A percentile compares a stretch with the other conserved stretches of the same genome.
phyloP scores from a whole-genome alignment of 2,888 invertebrate genomes.

The Dione juno region DNA sequence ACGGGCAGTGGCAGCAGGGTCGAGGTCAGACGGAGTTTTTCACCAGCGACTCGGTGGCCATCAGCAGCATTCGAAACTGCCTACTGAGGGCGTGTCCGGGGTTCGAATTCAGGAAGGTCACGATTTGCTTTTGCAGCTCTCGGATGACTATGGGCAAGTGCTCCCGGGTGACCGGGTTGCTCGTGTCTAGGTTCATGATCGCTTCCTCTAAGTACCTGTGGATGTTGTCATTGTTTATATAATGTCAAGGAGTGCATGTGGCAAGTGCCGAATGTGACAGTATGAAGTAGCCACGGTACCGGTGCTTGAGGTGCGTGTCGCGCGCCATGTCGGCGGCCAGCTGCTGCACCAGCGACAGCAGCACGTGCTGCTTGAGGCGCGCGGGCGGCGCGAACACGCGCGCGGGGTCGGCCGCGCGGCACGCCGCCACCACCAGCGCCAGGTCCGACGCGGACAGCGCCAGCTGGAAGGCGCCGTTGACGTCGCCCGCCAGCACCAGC shows the following conservation, averaged over 20 bases:
- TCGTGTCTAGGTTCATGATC: slow-evolving; percentile 90
- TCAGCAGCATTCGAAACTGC: slow-evolving; percentile 87
- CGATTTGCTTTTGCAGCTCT: slow-evolving; percentile 89
- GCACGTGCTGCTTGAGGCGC: slow-evolving; percentile 91
- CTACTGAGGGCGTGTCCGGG: slow-evolving; percentile 86
- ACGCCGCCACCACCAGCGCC: slow-evolving; percentile 92
- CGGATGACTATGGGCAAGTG: slow-evolving; percentile 91
- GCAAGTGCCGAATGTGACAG: too few species aligned
- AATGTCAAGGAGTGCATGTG: too few species aligned
- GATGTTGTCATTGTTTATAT: neutral
- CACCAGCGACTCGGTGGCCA: slow-evolving; percentile 86
- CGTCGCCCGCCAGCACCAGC: slow-evolving; percentile 87
- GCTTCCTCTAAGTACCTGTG: slow-evolving; percentile 95
- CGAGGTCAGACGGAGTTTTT: slow-evolving; percentile 64
- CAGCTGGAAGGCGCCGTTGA: slow-evolving; percentile 95
- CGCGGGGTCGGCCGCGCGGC: slow-evolving; percentile 91
- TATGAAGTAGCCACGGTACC: slow-evolving; percentile 48
- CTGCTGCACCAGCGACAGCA: slow-evolving; percentile 97
- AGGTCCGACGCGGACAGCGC: slow-evolving; percentile 95
- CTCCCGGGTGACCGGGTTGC: slow-evolving; percentile 90
- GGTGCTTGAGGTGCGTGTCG: slow-evolving; percentile 84
- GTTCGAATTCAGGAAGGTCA: slow-evolving; percentile 86
- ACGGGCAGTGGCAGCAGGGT: slow-evolving; percentile 44
- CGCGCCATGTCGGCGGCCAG: slow-evolving; percentile 93
- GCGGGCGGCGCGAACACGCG: slow-evolving; percentile 90